Evolutionary conservation across 2,888 invertebrate species (phyloP).

Genomic region (Ophion obscuratus): DNA sequence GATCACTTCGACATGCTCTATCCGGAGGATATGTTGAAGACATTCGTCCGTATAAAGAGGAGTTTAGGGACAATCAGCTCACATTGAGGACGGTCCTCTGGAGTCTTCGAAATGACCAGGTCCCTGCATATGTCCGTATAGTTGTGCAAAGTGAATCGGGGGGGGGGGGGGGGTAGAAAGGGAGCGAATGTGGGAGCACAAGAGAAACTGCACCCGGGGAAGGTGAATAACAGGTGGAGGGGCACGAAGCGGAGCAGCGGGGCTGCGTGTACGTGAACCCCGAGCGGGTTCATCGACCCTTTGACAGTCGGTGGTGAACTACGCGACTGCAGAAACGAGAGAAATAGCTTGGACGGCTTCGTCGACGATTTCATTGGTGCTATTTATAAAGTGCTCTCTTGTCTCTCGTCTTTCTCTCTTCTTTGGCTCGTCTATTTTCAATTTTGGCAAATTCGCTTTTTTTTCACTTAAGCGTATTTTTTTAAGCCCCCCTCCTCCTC

Average conservation of each 20-base stretch:
- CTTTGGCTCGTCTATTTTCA: background rate
- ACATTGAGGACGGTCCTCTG: no score
- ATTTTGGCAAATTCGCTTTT: background rate
- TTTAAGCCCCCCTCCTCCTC: background rate
- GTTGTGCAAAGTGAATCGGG: background rate
- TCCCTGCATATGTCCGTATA: no score
- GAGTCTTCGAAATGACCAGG: no score
- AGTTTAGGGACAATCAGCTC: no score
- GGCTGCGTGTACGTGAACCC: slow-evolving; percentile 36
- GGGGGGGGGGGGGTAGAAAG: background rate
- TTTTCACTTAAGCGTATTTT: background rate
- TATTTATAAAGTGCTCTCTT: slow-evolving; percentile 18
- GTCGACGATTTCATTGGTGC: slow-evolving; percentile 42
- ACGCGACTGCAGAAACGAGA: slow-evolving; percentile 56
- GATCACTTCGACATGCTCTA: no score
- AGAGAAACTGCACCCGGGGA: slow-evolving; percentile 27
- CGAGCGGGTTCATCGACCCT: slow-evolving; percentile 68
- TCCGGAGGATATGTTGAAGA: no score
- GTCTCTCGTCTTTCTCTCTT: background rate
- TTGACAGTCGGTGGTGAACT: slow-evolving; percentile 67
- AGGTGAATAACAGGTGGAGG: slow-evolving; percentile 48
- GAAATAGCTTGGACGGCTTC: slow-evolving; percentile 57
- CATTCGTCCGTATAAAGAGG: no score
- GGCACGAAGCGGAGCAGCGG: slow-evolving; percentile 40
- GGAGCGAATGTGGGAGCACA: slow-evolving; percentile 26